A percentile compares a stretch with the other conserved stretches of the same genome.
Evolutionary conservation across 2,113 vertebrate species (phyloP).

Genomic region (Silurus meridionalis): DNA sequence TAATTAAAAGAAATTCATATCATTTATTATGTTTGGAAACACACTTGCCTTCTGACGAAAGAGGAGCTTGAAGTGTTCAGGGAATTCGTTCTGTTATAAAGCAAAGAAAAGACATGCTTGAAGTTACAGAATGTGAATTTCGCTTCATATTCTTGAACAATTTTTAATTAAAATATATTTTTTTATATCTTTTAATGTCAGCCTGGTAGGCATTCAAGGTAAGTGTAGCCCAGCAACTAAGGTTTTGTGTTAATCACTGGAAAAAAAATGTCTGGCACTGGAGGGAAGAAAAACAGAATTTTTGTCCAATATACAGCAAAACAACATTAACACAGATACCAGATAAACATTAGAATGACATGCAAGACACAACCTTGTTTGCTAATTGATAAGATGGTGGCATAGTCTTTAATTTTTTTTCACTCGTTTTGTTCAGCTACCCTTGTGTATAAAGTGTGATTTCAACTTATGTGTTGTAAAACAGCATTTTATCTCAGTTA

Average conservation of each 20-base stretch:
- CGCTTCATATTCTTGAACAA: background rate
- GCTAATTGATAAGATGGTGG: background rate
- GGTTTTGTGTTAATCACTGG: background rate
- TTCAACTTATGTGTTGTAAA: background rate
- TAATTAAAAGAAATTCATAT: constrained; percentile 53
- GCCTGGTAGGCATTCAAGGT: background rate
- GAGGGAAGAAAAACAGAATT: background rate
- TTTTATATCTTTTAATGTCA: constrained; percentile 47
- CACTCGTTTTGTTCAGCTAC: background rate
- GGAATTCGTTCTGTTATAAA: constrained; percentile 45
- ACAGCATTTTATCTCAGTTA: background rate
- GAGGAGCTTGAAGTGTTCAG: constrained; percentile 28
- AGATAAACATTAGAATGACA: background rate
- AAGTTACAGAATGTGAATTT: constrained; percentile 38
- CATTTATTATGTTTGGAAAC: constrained; percentile 53
- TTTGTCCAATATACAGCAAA: background rate
- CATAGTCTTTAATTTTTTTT: background rate
- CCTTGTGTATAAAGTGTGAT: background rate
- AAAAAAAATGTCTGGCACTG: background rate
- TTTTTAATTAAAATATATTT: constrained; percentile 12
- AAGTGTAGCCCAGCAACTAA: background rate
- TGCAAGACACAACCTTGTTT: background rate
- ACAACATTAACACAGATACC: background rate
- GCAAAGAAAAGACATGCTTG: constrained; percentile 35
- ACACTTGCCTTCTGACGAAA: constrained; percentile 34